These are phyloP conservation scores for Eutrigla gurnardus DNA, from an alignment of 2,797 vertebrate genomes.

Conservation along the genomic window DNA sequence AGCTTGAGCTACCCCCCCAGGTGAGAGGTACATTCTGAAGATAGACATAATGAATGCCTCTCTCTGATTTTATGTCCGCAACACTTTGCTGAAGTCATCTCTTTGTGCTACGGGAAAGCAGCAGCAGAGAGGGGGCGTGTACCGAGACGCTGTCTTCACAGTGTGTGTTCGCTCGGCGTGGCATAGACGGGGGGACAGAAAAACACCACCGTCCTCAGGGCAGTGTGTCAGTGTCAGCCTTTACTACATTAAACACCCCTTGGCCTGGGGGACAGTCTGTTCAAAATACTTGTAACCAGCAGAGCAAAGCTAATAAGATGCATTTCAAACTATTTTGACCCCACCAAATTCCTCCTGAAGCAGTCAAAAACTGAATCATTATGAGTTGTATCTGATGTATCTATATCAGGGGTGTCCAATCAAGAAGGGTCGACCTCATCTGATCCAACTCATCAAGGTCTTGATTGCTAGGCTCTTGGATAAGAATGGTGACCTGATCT, in stretches of 20 bases:
- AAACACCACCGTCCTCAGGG: conserved; percentile 28
- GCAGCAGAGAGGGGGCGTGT: conserved; percentile 28
- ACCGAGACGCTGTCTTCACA: conserved; percentile 22
- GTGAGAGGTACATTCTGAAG: conserved; percentile 48
- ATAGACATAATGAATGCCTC: conserved; percentile 67
- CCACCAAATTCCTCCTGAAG: conserved; percentile 3
- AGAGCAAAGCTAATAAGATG: conserved; percentile 21
- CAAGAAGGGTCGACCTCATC: too few species aligned
- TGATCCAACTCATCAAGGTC: too few species aligned
- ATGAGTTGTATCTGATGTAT: too few species aligned
- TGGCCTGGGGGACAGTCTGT: conserved; percentile 12
- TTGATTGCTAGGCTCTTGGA: too few species aligned
- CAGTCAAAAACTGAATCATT: too few species aligned
- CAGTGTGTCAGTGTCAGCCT: conserved; percentile 24
- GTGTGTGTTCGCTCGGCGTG: conserved; percentile 19
- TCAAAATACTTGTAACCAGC: conserved; percentile 18
- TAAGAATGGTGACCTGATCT: too few species aligned
- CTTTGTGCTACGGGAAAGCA: conserved; percentile 46
- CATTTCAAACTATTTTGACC: conserved; percentile 12
- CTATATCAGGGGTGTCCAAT: too few species aligned
- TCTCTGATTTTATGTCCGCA: conserved; percentile 55
- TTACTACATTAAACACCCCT: background rate
- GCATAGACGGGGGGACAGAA: conserved; percentile 7
- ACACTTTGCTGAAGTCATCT: conserved; percentile 54
- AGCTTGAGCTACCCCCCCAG: conserved; percentile 42